Evolutionary conservation across 1,140 invertebrate genomes (phyloP).

Genomic region (Melanaphis sacchari): DNA sequence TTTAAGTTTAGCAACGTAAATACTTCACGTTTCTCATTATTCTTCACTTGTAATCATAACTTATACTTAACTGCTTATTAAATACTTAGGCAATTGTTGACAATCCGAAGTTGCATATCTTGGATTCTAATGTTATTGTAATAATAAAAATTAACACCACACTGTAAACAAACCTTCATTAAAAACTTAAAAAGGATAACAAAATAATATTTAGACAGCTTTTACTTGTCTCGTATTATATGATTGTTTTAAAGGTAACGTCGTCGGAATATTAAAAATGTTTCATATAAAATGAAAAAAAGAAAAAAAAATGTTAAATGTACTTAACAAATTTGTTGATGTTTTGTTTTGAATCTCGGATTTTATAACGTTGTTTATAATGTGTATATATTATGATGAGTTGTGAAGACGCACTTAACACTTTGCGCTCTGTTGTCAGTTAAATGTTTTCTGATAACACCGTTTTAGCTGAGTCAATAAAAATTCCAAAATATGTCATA

Average conservation of each 20-base stretch:
- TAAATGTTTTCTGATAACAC: conserved; percentile 23
- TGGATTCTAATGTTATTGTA: conserved; percentile 43
- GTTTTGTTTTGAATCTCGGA: conserved; percentile 44
- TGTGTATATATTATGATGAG: conserved; percentile 52
- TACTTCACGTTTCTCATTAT: conserved; percentile 28
- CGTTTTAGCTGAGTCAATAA: background rate
- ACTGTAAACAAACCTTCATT: conserved; percentile 29
- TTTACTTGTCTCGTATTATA: conserved; percentile 32
- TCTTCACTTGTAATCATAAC: conserved; percentile 37
- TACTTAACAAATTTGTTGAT: conserved; percentile 55
- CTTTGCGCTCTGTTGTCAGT: conserved; percentile 41
- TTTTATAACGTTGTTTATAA: conserved; percentile 54
- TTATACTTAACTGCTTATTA: conserved; percentile 44
- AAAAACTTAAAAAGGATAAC: background rate
- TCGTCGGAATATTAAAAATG: conserved; percentile 34
- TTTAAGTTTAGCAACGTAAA: conserved; percentile 44
- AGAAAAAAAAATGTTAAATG: conserved; percentile 6
- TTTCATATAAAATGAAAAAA: conserved; percentile 22
- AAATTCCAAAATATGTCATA: background rate
- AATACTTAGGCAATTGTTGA: conserved; percentile 52
- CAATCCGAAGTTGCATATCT: conserved; percentile 56
- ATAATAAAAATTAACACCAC: background rate
- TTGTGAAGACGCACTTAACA: conserved; percentile 48
- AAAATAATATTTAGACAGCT: conserved; percentile 26
- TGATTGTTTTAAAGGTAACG: conserved; percentile 28